These are phyloP conservation scores for Sprattus sprattus DNA, from an alignment of 2,113 vertebrate genomes.

Conservation along the genomic window DNA sequence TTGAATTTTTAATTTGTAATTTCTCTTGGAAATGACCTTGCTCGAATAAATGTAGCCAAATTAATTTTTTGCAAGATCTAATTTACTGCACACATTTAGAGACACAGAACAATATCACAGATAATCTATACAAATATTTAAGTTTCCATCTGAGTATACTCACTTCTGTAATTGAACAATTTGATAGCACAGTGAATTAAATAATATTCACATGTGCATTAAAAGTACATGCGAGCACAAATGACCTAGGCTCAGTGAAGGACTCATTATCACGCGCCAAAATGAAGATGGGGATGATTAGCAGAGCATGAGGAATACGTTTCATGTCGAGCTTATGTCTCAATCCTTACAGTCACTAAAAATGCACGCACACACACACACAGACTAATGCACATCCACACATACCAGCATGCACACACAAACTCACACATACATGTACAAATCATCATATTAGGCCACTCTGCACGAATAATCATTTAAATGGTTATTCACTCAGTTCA, in stretches of 20 bases:
- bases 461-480: slow-evolving; percentile 29
- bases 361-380: neutral
- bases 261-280: neutral
- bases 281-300: slow-evolving; percentile 10
- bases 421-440: neutral
- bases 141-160: slow-evolving; percentile 9
- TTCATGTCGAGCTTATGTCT: neutral
- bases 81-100: slow-evolving; percentile 14
- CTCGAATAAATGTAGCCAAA: slow-evolving; percentile 99
- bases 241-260: neutral
- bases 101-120: slow-evolving; percentile 5
- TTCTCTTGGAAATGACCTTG: slow-evolving; percentile 97
- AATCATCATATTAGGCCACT: slow-evolving; percentile 20
- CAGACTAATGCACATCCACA: neutral
- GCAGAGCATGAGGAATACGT: neutral
- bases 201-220: neutral
- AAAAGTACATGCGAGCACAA: neutral
- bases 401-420: neutral
- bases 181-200: slow-evolving; percentile 2
- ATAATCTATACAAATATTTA: neutral
- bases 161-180: neutral
- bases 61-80: slow-evolving; percentile 69
- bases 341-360: neutral
- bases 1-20: slow-evolving; percentile 98
- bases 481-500: slow-evolving; percentile 43